Percentiles rank a stretch among this genome's conserved stretches.
Evolutionary conservation across 1,140 invertebrate species (phyloP).

Genomic region (Lordiphosa clarofinis): DNA sequence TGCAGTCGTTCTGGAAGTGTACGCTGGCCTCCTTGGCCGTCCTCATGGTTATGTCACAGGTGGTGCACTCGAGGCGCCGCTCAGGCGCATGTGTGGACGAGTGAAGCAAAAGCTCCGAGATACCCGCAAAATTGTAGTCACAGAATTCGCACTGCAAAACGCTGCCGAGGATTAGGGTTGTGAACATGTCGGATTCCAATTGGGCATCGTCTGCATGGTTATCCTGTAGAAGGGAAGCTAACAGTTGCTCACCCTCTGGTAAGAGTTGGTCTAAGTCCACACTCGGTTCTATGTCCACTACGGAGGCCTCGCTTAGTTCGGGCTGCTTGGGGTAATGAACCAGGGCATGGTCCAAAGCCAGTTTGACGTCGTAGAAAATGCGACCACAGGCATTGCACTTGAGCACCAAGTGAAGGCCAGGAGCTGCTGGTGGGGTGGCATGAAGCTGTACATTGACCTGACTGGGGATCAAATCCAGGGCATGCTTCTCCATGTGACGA

Average conservation of each 20-base stretch:
- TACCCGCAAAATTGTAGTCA: conserved; percentile 81
- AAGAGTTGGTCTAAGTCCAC: conserved; percentile 10
- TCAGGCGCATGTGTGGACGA: conserved; percentile 80
- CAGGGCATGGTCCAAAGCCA: conserved; percentile 44
- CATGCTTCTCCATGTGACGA: conserved; percentile 78
- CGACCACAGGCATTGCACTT: conserved; percentile 66
- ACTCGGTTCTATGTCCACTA: not conserved
- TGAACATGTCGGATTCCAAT: conserved; percentile 3
- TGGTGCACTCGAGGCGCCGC: conserved; percentile 82
- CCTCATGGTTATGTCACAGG: conserved; percentile 80
- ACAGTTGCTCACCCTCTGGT: conserved; percentile 11
- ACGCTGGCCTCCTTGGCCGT: conserved; percentile 80
- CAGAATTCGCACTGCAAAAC: conserved; percentile 83
- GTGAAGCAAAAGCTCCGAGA: conserved; percentile 80
- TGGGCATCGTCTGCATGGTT: not conserved
- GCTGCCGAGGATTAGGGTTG: conserved; percentile 54
- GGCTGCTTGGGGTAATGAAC: conserved; percentile 23
- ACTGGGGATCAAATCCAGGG: conserved; percentile 57
- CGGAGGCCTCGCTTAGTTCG: not conserved
- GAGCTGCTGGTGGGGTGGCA: conserved; percentile 1
- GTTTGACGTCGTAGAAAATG: conserved; percentile 49
- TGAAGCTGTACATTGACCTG: conserved; percentile 16
- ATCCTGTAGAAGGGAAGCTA: not conserved
- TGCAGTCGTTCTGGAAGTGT: conserved; percentile 82
- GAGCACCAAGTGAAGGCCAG: conserved; percentile 41